A percentile compares a stretch with the other conserved stretches of the same genome.
Conservation (phyloP, 2,113 vertebrate genomes). For the Toxostoma redivivum region DNA sequence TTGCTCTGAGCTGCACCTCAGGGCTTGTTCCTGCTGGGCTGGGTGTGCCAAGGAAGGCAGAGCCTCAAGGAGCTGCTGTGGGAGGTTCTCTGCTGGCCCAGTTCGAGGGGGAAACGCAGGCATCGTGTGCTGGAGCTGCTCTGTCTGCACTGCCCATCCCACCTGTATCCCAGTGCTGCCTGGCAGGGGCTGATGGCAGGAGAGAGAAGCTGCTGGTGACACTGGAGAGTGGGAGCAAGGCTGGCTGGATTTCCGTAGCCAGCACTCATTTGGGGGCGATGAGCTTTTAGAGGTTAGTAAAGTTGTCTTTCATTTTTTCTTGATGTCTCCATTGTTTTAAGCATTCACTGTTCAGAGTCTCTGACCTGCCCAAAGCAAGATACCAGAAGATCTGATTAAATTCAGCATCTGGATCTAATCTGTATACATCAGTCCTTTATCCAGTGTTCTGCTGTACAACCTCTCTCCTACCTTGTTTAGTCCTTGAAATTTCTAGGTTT, state of each 20-base stretch:
- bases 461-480: neutral
- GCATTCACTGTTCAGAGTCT: neutral
- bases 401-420: neutral
- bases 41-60: neutral
- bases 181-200: neutral
- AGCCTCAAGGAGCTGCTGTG: neutral
- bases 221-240: neutral
- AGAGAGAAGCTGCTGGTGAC: neutral
- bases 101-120: neutral
- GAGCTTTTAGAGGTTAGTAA: neutral
- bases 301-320: neutral
- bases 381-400: neutral
- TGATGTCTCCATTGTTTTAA: neutral
- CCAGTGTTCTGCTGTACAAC: neutral
- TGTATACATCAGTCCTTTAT: neutral
- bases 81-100: neutral
- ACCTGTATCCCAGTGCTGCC: accelerated
- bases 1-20: accelerated
- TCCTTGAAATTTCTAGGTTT: neutral
- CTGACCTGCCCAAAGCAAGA: neutral
- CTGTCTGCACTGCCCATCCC: neutral
- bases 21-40: neutral
- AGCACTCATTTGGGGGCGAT: neutral
- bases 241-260: neutral
- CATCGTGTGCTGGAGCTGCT: neutral